Evolutionary conservation across 2,797 vertebrate species (phyloP), one percentile per base, ranked within the genome.

Genomic region (Rhabdophis nuchalis): DNA sequence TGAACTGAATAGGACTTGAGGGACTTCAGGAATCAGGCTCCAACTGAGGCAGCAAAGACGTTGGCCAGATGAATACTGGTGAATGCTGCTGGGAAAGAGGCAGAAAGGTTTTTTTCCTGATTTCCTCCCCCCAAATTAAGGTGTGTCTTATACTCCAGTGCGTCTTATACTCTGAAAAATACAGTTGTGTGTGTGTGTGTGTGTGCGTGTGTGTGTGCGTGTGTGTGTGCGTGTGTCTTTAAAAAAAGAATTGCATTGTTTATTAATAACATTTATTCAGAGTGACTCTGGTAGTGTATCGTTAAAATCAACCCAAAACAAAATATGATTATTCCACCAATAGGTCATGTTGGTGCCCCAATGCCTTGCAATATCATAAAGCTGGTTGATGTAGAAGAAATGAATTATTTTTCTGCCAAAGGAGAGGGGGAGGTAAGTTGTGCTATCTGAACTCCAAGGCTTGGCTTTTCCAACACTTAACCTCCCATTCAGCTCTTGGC

Each of bases 301-400:
- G 4, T 77, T 82, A 46, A 82, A 25, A 53, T 23, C 16, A 56
- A 56, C 20, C 36, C 23, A 72, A 53, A 68, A 57, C 36, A 57
- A 64, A 86, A 12, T 41, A 12, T 3, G n/a, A 61, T 90, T 91
- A 0, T 86, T 95, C 57, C 93, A 89, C 82, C 68, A 23, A 57
- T 58, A 99, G 99, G 99, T 96, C 99, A 99, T 0, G 99, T 99
- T 4, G 99, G 99, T 61, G 96, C 99, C 52, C 99, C 99, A 0
- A 98, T 99, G 97, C 98, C 99, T 86, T 99, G 99, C 96, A 99
- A 97, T 92, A 1, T 93, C 2, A 4, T 99, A 89, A 99, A 99
- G 97, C 97, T 99, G 93, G 97, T 98, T 92, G 99, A 99, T 93
- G 98, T 99, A 89, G 96, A 98, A 94, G 99, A 99, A 94, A 99